Base-by-base conservation (phyloP, 2,888 invertebrate species). In the Spisula subtruncata region DNA sequence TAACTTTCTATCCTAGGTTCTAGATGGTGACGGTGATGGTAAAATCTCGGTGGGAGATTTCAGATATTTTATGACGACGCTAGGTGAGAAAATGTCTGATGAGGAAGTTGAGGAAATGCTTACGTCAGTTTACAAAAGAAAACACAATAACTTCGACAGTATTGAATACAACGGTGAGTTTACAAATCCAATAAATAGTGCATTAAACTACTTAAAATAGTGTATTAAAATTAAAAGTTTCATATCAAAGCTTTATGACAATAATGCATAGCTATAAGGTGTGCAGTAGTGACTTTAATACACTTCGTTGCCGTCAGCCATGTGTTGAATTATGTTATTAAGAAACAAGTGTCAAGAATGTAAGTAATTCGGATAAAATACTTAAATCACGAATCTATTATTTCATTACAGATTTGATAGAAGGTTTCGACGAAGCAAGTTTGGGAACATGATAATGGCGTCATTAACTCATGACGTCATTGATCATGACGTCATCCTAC, bases 101-200 rank as follows among this genome's bases (percentile, higher is more conserved):
- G 95, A 95, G 29, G 96, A 96, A 82, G 96, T 95, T 12, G 95
- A 95, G 60, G 96, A 96, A 35, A 92, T 96, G 56, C 86, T 96
- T 14, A 86, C 93, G 35, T 94, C 93, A 54, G 93, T 94, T 46
- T 93, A 94, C 60, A 94, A 93, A 81, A 93, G 92, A 48, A 94
- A 94, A 41, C 92, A 93, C 29, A 79, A 71, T 14, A 91, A 91
- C 82, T 91, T 91, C 81, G 94, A 94, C 81, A 94, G 93, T 84
- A 95, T 96, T 32, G 94, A 95, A 66, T 95, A 94, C 86, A 93
- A 94, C 93, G 95, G 95, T 96, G 89, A 75, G 80, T 35, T 25
- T 66, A 25, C n/a, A 66, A 25, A 25, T 25, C 51, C 41, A 41
- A 41, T 41, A 41, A n/a, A n/a, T n/a, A n/a, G n/a, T n/a, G n/a